phyloP scores from a whole-genome alignment of 2,113 vertebrate species.

The Sturnus vulgaris region DNA sequence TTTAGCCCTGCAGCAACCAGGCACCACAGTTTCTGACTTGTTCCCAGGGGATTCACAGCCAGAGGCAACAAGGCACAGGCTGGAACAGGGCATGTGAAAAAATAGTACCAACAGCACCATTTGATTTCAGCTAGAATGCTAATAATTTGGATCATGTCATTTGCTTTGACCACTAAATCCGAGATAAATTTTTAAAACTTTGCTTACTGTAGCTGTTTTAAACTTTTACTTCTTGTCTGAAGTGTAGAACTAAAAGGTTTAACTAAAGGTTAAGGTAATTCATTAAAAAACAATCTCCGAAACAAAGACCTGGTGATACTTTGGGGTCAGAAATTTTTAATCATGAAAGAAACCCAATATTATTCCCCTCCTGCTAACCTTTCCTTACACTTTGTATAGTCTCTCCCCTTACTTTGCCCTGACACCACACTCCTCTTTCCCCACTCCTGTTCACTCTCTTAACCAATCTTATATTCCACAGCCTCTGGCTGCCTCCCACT shows the following conservation, averaged over 20 bases:
- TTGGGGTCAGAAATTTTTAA: slow-evolving; percentile 26
- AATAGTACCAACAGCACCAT: background rate
- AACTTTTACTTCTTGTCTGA: background rate
- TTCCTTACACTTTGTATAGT: background rate
- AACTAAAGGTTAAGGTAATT: background rate
- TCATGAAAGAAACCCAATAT: slow-evolving; percentile 23
- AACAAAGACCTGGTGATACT: background rate
- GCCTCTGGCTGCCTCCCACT: background rate
- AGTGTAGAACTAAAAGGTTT: background rate
- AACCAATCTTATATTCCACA: background rate
- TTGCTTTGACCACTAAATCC: background rate
- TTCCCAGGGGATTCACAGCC: background rate
- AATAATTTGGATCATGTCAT: background rate
- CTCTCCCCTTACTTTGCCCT: background rate
- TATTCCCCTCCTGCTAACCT: slow-evolving; percentile 28
- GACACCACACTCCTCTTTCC: background rate
- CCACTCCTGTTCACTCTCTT: background rate
- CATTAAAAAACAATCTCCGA: background rate
- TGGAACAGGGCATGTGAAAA: background rate
- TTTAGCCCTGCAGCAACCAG: background rate
- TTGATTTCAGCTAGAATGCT: background rate
- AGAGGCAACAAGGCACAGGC: background rate
- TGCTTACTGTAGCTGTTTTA: background rate
- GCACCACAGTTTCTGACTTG: background rate
- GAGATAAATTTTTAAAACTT: background rate